Base-by-base conservation (phyloP, 2,797 vertebrate genomes). In the Miichthys miiuy region DNA sequence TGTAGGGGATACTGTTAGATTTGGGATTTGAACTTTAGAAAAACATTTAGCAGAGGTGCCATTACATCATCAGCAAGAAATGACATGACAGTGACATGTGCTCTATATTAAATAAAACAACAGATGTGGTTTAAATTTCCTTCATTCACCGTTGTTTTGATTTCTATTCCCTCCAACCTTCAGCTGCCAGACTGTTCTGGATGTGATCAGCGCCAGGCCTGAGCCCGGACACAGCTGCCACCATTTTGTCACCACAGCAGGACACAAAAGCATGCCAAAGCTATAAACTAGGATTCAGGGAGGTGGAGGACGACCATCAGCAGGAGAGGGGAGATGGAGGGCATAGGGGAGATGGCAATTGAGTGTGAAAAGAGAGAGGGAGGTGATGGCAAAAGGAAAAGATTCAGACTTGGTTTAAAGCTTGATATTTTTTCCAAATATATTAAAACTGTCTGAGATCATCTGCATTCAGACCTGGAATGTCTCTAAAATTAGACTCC, bases 211-310 rank as follows among this genome's bases (percentile, higher is more conserved):
- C 63, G 89, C 84, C 90, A 91, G 87, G 84, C 41, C 81, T 73
- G 56, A 70, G 81, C 79, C 73, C 51, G 77, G 81, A 78, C 86
- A 85, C 90, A 90, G 89, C 91, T 91, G 89, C 87, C 90, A 91
- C 92, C 90, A 94, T 93, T 94, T 95, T 94, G 92, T 93, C 86
- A 78, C 84, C 88, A 87, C 91, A 91, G 92, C 87, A 80, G 85
- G 91, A 92, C 65, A 66, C 70, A 75, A 81, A 88, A 76, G 72
- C 82, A 80, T 91, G 91, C 91, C 91, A 89, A 83, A 78, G 67
- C 75, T 81, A 81, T 78, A 87, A 88, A 82, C 68, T 51, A 65
- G 61, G 70, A 85, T 75, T 78, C 75, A 83, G 77, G 60, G 76
- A 86, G 74, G 85, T 44, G 38, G 68, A 84, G 63, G 79, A 72